phyloP scores from a whole-genome alignment of 2,888 invertebrate genomes.

The Epiblema foenella region DNA sequence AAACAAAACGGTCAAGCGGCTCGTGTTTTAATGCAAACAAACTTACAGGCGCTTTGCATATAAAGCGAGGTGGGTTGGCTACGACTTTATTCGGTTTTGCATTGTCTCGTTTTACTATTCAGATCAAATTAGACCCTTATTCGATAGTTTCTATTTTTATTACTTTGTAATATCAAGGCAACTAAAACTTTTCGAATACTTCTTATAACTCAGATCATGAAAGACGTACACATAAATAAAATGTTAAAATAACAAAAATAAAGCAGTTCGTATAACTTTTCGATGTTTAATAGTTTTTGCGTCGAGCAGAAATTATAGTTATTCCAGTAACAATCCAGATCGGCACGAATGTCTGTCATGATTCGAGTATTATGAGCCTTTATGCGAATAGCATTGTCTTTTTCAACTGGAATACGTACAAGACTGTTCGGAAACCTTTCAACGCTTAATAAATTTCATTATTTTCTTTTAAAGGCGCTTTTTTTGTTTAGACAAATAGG shows the following conservation, averaged over 20 bases:
- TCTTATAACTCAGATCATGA: slow-evolving; percentile 74
- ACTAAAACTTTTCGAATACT: slow-evolving; percentile 59
- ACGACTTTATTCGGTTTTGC: slow-evolving; percentile 81
- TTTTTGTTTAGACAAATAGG: slow-evolving; percentile 83
- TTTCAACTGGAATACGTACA: slow-evolving; percentile 76
- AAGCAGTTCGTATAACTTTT: slow-evolving; percentile 38
- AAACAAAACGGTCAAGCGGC: slow-evolving; percentile 85
- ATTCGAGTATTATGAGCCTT: slow-evolving; percentile 67
- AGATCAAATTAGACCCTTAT: slow-evolving; percentile 39
- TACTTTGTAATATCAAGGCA: slow-evolving; percentile 51
- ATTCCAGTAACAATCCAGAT: slow-evolving; percentile 36
- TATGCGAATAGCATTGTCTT: slow-evolving; percentile 63
- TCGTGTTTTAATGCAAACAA: slow-evolving; percentile 86
- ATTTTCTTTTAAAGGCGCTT: slow-evolving; percentile 70
- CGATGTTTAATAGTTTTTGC: slow-evolving; percentile 26
- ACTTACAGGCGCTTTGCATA: slow-evolving; percentile 85
- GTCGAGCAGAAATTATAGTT: slow-evolving; percentile 31
- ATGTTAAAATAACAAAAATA: slow-evolving; percentile 44
- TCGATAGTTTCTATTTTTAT: slow-evolving; percentile 36
- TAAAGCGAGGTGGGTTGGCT: slow-evolving; percentile 85
- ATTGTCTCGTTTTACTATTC: slow-evolving; percentile 77
- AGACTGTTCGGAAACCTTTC: slow-evolving; percentile 80
- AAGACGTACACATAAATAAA: slow-evolving; percentile 57
- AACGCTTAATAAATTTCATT: slow-evolving; percentile 71
- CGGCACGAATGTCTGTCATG: slow-evolving; percentile 68